Evolutionary conservation across 1,140 invertebrate species (phyloP).

Genomic region (Panonychus citri): DNA sequence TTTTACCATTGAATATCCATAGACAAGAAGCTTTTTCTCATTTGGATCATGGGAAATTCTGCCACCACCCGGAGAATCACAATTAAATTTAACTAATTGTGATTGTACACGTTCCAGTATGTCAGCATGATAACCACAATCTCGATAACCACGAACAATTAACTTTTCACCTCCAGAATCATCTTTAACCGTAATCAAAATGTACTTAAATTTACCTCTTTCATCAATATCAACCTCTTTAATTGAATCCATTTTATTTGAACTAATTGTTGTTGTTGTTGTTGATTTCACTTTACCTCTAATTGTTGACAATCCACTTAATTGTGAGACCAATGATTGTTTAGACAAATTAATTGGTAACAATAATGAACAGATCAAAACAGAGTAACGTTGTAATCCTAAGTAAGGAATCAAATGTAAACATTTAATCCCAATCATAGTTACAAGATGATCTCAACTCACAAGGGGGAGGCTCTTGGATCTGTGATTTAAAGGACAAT

Average conservation of each 20-base stretch:
- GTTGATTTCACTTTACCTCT: no score
- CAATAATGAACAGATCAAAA: no score
- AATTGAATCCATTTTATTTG: conserved; percentile 1
- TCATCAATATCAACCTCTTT: conserved; percentile 3
- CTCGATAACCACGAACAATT: conserved; percentile 1
- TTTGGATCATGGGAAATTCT: conserved; percentile 1
- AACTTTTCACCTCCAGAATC: not conserved
- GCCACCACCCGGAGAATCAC: not conserved
- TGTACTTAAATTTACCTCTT: conserved; percentile 5
- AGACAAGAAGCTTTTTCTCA: conserved; percentile 3
- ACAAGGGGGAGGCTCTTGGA: no score
- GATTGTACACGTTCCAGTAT: not conserved
- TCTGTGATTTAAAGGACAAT: no score
- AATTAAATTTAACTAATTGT: not conserved
- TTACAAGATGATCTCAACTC: no score
- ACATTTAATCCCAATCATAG: no score
- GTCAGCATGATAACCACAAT: not conserved
- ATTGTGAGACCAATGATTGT: no score
- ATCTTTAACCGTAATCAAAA: conserved; percentile 3
- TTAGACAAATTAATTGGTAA: no score
- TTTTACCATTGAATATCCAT: conserved; percentile 4
- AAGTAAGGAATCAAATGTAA: no score
- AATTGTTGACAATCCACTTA: no score
- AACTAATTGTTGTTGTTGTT: no score
- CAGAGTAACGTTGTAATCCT: no score